Conservation (phyloP, 2,113 vertebrate species). For the Corythoichthys haematopterus region DNA sequence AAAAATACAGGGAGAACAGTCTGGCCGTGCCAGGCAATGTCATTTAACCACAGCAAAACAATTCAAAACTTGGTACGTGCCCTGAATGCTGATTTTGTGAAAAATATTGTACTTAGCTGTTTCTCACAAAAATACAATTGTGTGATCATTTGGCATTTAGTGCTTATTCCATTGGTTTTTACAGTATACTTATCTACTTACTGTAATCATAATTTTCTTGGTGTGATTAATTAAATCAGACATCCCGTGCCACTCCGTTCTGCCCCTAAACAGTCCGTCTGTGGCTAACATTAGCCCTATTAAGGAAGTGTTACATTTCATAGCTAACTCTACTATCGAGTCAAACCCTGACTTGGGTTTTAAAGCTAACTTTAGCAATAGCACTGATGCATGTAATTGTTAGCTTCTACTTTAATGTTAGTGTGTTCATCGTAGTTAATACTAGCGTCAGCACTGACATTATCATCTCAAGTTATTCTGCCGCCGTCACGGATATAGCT, state of each 20-base stretch:
- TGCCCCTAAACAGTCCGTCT: background rate
- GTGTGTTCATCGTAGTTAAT: background rate
- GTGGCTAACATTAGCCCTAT: background rate
- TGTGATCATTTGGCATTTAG: too few relatives aligned
- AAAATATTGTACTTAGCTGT: too few relatives aligned
- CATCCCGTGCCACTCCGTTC: too few relatives aligned
- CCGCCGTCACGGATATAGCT: constrained; percentile 26
- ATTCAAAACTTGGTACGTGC: background rate
- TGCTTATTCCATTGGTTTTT: too few relatives aligned
- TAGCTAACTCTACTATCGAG: too few relatives aligned
- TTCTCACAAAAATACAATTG: too few relatives aligned
- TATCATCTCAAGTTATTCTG: too few relatives aligned
- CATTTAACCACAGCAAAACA: background rate
- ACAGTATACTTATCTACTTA: too few relatives aligned
- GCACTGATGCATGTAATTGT: background rate
- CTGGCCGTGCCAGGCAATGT: background rate
- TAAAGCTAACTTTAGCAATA: background rate
- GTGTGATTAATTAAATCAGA: too few relatives aligned
- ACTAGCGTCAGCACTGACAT: too few relatives aligned
- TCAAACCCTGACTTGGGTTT: background rate
- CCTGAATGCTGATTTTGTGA: background rate
- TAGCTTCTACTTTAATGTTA: background rate
- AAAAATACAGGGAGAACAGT: too few relatives aligned
- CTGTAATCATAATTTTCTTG: too few relatives aligned
- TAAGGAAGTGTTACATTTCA: background rate